Percentiles rank a stretch among this genome's conserved stretches.
phyloP scores from a whole-genome alignment of 2,113 vertebrate species.

The Semnornis frantzii region DNA sequence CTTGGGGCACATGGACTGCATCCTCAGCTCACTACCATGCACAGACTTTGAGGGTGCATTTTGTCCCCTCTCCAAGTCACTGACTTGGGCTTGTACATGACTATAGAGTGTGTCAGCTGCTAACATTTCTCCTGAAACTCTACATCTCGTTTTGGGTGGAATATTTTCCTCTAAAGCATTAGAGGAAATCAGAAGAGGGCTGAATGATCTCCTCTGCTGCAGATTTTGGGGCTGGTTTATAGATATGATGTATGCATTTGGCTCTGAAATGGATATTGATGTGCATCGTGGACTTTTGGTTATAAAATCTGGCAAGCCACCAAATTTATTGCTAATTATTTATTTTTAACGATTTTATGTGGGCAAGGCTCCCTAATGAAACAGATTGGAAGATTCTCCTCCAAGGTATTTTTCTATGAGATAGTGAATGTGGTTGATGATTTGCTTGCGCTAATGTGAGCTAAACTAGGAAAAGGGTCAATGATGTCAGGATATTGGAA shows the following conservation, averaged over 20 bases:
- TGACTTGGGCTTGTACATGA: not conserved
- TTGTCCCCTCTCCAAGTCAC: not conserved
- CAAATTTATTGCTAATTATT: not conserved
- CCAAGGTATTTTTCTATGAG: not conserved
- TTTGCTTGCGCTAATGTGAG: not conserved
- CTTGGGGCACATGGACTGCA: not conserved
- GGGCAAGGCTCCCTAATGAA: not conserved
- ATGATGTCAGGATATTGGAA: not conserved
- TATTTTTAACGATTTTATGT: not conserved
- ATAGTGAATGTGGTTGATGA: not conserved
- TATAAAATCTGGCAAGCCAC: not conserved
- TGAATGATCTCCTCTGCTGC: not conserved
- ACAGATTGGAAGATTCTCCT: not conserved
- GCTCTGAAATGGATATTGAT: not conserved
- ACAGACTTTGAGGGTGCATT: not conserved
- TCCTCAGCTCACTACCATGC: not conserved
- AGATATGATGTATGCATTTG: not conserved
- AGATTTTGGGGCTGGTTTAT: not conserved
- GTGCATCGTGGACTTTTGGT: not conserved
- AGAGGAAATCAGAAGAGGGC: not conserved
- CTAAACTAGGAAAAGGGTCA: not conserved
- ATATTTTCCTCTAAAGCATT: not conserved
- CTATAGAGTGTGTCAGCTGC: not conserved
- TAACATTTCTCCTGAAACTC: not conserved
- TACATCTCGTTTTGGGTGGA: not conserved